These are phyloP conservation scores for Australoheros facetus DNA, from an alignment of 2,797 vertebrate species.

Conservation along the genomic window DNA sequence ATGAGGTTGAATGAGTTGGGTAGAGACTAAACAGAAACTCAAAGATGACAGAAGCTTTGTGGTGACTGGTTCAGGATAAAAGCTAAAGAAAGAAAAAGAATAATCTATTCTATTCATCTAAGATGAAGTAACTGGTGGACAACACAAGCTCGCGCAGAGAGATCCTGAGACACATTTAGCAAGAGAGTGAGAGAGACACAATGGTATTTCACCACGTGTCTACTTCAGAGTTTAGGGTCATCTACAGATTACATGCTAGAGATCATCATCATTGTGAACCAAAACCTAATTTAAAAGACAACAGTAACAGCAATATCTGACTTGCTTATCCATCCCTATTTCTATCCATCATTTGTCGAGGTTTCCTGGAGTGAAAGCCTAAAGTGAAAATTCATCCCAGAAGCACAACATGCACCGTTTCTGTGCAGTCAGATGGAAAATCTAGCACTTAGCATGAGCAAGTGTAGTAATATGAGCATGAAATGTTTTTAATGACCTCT, in stretches of 20 bases:
- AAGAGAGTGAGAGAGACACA: not conserved
- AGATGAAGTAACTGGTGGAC: constrained; percentile 30
- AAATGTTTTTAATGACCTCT: not conserved
- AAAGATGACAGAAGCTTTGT: constrained; percentile 10
- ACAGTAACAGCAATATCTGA: not conserved
- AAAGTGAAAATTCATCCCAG: not conserved
- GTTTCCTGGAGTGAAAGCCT: not conserved
- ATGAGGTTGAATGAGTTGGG: not conserved
- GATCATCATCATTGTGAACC: constrained; percentile 9
- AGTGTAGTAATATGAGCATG: not conserved
- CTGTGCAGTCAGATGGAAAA: constrained; percentile 9
- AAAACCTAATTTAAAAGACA: constrained; percentile 14
- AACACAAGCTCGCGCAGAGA: constrained; percentile 8
- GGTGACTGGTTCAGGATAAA: not conserved
- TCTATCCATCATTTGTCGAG: not conserved
- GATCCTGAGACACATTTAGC: constrained; percentile 5
- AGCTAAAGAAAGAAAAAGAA: not conserved
- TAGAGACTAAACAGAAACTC: constrained; percentile 10
- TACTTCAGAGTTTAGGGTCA: constrained; percentile 2
- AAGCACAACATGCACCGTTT: not conserved
- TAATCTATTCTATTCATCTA: constrained; percentile 18
- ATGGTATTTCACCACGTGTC: constrained; percentile 30
- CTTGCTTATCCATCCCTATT: not conserved
- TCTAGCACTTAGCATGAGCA: not conserved
- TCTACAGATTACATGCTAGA: constrained; percentile 17